Evolutionary conservation across 1,140 invertebrate genomes (phyloP).

Genomic region (Vollenhovia emeryi): DNA sequence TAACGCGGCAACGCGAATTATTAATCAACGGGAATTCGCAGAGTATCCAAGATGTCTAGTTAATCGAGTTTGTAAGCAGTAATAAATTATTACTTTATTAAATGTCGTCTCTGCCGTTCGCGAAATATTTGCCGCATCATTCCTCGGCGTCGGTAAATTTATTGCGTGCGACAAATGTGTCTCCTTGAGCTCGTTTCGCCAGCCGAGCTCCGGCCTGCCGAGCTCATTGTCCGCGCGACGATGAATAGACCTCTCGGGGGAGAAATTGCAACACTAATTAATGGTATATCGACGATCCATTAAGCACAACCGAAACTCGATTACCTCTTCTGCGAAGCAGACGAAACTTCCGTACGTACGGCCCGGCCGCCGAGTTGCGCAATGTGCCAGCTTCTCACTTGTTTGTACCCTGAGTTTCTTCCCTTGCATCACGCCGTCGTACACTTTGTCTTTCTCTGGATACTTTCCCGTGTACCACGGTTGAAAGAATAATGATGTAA

Average conservation of each 20-base stretch:
- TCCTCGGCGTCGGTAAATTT: background rate
- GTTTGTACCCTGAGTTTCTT: background rate
- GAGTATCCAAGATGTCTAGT: background rate
- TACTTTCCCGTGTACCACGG: background rate
- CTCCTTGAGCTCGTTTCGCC: background rate
- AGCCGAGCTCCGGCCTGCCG: background rate
- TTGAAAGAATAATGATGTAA: background rate
- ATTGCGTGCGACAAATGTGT: background rate
- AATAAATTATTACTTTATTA: conserved; percentile 23
- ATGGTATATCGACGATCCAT: conserved; percentile 47
- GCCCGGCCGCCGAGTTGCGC: background rate
- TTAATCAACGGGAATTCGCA: background rate
- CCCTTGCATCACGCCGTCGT: background rate
- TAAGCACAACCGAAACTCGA: conserved; percentile 52
- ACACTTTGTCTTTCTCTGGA: background rate
- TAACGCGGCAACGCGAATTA: conserved; percentile 8
- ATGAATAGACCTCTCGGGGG: conserved; percentile 48
- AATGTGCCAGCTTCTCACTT: background rate
- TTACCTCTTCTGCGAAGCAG: background rate
- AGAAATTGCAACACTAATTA: conserved; percentile 49
- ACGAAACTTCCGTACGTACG: conserved; percentile 21
- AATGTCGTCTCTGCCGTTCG: background rate
- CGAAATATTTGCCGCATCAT: conserved; percentile 6
- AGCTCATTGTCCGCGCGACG: conserved; percentile 20
- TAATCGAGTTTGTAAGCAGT: background rate